These are phyloP conservation scores for Eumeta japonica DNA, from an alignment of 1,140 invertebrate species.

Conservation along the genomic window DNA sequence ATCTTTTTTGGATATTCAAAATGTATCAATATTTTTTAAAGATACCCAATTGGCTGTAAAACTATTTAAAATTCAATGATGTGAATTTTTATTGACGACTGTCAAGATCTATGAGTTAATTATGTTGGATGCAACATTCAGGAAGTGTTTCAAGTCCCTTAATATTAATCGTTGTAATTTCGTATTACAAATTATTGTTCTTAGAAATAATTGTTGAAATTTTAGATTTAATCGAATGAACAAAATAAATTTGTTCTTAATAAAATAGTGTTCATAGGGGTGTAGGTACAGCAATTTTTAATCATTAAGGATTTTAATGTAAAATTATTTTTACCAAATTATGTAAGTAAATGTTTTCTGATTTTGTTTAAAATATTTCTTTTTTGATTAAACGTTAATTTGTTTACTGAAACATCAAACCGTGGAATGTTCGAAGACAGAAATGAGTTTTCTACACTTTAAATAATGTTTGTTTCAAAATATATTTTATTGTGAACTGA, in stretches of 20 bases:
- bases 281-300: slow-evolving; percentile 3
- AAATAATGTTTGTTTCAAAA: background rate
- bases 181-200: slow-evolving; percentile 6
- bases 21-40: too few relatives aligned
- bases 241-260: slow-evolving; percentile 1
- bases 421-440: too few relatives aligned
- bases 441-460: slow-evolving; percentile 6
- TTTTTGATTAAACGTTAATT: slow-evolving; percentile 9
- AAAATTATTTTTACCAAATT: too few relatives aligned
- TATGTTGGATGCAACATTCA: too few relatives aligned
- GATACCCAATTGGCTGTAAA: too few relatives aligned
- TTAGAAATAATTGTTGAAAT: slow-evolving; percentile 1
- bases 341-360: too few relatives aligned
- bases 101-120: too few relatives aligned
- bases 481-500: slow-evolving; percentile 1
- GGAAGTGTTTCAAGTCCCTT: too few relatives aligned
- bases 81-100: too few relatives aligned
- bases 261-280: slow-evolving; percentile 4
- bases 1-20: too few relatives aligned
- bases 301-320: slow-evolving; percentile 16
- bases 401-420: slow-evolving; percentile 10
- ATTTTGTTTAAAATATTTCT: slow-evolving; percentile 22
- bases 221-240: slow-evolving; percentile 2
- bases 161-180: too few relatives aligned
- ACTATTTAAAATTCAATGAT: too few relatives aligned